A percentile compares a stretch with the other conserved stretches of the same genome.
phyloP scores from a whole-genome alignment of 1,140 invertebrate species.

The Conopomorpha cramerella region DNA sequence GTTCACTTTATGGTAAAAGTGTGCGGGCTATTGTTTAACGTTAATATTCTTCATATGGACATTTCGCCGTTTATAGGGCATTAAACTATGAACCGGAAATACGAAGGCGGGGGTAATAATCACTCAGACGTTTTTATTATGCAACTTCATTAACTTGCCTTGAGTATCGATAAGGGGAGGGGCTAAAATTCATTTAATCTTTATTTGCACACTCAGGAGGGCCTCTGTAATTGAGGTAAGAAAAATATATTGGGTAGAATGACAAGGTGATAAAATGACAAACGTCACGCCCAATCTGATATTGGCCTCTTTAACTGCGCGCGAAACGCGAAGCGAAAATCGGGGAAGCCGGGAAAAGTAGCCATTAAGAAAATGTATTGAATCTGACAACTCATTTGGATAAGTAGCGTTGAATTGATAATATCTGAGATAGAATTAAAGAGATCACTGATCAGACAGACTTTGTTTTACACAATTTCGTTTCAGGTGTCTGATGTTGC shows the following conservation, averaged over 20 bases:
- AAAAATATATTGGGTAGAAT: constrained; percentile 27
- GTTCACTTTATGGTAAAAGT: no score
- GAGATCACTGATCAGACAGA: no score
- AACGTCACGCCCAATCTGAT: constrained; percentile 26
- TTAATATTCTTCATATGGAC: no score
- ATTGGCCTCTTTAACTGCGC: constrained; percentile 24
- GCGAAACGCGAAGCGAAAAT: constrained; percentile 17
- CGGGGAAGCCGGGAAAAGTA: constrained; percentile 7
- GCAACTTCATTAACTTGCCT: not conserved
- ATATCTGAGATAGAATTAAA: no score
- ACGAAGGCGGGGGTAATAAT: no score
- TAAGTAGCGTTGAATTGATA: no score
- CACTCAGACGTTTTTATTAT: not conserved
- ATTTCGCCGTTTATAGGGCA: no score
- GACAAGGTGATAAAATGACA: constrained; percentile 34
- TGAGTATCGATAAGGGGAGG: constrained; percentile 19
- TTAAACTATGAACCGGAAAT: no score
- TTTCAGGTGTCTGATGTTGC: no score
- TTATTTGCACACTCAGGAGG: constrained; percentile 23
- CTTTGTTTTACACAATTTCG: no score
- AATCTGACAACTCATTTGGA: no score
- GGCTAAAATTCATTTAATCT: constrained; percentile 30
- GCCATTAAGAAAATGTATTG: constrained; percentile 14
- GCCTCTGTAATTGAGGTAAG: constrained; percentile 30
- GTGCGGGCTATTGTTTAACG: no score